Percentiles rank a stretch among this genome's conserved stretches.
Evolutionary conservation across 1,140 invertebrate species (phyloP).

Genomic region (Tigriopus japonicus): DNA sequence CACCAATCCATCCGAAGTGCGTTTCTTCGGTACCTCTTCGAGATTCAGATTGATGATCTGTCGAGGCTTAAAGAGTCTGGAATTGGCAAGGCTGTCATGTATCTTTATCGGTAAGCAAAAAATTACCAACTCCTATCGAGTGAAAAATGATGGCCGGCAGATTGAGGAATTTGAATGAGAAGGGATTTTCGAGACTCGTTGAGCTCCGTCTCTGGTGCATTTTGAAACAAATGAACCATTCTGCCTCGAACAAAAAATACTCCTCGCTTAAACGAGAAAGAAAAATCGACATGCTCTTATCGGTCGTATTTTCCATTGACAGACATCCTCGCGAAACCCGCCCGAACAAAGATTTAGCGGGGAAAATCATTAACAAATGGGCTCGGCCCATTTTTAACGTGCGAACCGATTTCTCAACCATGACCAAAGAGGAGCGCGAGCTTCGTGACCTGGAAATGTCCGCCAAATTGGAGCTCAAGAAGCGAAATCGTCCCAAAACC

Average conservation of each 20-base stretch:
- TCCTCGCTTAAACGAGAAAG: too few species aligned
- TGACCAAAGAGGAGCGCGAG: constrained; percentile 46
- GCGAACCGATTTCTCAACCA: constrained; percentile 58
- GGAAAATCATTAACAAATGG: constrained; percentile 88
- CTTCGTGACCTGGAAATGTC: constrained; percentile 57
- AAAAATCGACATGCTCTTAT: too few species aligned
- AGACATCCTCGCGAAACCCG: constrained; percentile 86
- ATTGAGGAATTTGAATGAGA: too few species aligned
- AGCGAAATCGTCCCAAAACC: neutral
- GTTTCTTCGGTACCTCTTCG: constrained; percentile 59
- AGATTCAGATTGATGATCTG: constrained; percentile 79
- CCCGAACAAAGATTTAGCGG: constrained; percentile 70
- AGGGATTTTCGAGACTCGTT: too few species aligned
- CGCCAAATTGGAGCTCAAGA: neutral
- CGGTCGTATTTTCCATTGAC: neutral
- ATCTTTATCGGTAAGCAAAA: constrained; percentile 43
- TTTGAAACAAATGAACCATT: too few species aligned
- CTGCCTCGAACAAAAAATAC: too few species aligned
- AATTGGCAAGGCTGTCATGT: constrained; percentile 97
- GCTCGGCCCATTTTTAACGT: constrained; percentile 89
- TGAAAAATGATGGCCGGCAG: too few species aligned
- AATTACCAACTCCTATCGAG: too few species aligned
- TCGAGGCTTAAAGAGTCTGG: constrained; percentile 77
- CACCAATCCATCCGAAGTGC: constrained; percentile 74
- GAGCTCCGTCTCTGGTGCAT: too few species aligned